These are phyloP conservation scores for Dione juno DNA, from an alignment of 2,888 invertebrate species.

Conservation along the genomic window DNA sequence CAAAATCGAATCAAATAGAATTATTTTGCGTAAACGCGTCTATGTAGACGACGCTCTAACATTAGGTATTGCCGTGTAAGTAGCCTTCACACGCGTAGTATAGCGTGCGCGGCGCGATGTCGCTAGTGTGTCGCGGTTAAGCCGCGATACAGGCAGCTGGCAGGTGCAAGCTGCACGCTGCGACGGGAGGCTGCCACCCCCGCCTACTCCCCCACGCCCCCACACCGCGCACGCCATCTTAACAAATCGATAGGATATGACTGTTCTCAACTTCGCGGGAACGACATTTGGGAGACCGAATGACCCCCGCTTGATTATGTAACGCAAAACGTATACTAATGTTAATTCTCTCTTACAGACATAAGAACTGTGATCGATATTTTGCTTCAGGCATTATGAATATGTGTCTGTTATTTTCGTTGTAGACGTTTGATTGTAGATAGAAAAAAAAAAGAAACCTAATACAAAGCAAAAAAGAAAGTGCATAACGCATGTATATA, in stretches of 20 bases:
- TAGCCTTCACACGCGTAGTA: conserved; percentile 26
- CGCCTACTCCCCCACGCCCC: conserved; percentile 56
- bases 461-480: too few relatives aligned
- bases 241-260: conserved; percentile 85
- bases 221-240: conserved; percentile 79
- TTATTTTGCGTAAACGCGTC: not conserved
- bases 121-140: conserved; percentile 62
- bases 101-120: conserved; percentile 43
- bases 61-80: not conserved
- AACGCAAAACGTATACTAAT: conserved; percentile 55
- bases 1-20: not conserved
- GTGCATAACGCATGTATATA: too few relatives aligned
- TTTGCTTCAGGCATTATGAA: not conserved
- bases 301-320: conserved; percentile 77
- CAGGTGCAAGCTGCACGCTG: conserved; percentile 82
- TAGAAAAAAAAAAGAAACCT: not conserved
- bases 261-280: conserved; percentile 82
- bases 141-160: conserved; percentile 56
- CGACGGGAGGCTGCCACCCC: conserved; percentile 74
- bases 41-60: not conserved
- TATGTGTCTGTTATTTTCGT: not conserved
- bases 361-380: not conserved
- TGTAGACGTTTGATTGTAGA: not conserved
- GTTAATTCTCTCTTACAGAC: not conserved
- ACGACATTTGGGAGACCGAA: conserved; percentile 80